Conservation (phyloP, 1,140 invertebrate species). For the Eupristina koningsbergeri region DNA sequence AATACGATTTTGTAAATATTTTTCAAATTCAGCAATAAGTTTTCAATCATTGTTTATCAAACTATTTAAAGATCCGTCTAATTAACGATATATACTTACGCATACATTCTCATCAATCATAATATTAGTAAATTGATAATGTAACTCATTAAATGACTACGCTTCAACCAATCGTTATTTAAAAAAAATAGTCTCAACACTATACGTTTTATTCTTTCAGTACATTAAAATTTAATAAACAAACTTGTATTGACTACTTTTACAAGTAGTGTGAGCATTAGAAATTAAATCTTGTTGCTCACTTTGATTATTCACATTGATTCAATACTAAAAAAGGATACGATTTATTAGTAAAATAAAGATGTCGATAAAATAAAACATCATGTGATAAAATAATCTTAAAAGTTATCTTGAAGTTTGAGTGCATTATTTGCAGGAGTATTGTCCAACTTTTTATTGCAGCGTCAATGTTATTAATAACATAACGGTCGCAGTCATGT, state of each 20-base stretch:
- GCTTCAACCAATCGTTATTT: too few species aligned
- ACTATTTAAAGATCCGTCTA: background rate
- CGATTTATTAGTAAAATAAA: too few species aligned
- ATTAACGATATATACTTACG: too few species aligned
- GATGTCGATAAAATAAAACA: too few species aligned
- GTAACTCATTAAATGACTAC: too few species aligned
- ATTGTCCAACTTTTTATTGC: background rate
- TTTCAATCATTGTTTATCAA: background rate
- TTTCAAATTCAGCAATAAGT: background rate
- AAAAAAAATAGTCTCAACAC: background rate
- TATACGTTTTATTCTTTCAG: background rate
- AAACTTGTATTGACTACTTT: background rate
- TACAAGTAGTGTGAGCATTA: background rate
- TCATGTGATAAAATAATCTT: too few species aligned
- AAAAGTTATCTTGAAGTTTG: too few species aligned
- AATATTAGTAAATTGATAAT: too few species aligned
- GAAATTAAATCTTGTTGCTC: background rate
- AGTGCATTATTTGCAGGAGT: background rate
- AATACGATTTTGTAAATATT: too few species aligned
- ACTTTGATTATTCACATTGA: background rate
- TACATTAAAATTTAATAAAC: background rate
- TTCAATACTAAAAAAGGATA: too few species aligned
- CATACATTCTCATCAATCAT: too few species aligned
- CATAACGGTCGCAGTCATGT: background rate
- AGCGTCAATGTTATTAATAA: background rate